These are phyloP conservation scores for Darevskia mixta DNA, from an alignment of 2,797 vertebrate species.

Conservation along the genomic window DNA sequence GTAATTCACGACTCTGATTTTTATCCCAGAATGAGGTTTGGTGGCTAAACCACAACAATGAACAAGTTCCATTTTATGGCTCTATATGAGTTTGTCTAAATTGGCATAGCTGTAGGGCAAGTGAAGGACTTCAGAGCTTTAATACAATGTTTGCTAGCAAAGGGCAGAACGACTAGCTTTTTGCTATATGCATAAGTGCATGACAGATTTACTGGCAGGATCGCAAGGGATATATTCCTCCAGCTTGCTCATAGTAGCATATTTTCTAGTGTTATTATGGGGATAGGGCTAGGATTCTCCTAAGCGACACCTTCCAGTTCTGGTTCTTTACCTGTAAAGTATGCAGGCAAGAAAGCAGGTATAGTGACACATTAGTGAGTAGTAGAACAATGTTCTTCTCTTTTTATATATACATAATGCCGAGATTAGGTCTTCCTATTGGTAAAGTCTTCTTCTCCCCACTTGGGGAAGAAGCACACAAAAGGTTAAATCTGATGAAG, in stretches of 20 bases:
- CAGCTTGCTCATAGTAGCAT: not conserved
- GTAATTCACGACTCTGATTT: not conserved
- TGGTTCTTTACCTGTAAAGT: not conserved
- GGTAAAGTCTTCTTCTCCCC: not conserved
- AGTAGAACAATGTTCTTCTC: not conserved
- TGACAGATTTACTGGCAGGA: not conserved
- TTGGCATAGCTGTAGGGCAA: rapidly evolving
- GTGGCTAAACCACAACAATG: not conserved
- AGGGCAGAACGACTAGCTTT: not conserved
- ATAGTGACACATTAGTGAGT: too few relatives aligned
- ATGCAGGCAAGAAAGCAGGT: not conserved
- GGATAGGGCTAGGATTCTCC: too few relatives aligned
- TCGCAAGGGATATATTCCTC: not conserved
- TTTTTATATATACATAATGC: too few relatives aligned
- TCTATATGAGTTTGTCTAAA: not conserved
- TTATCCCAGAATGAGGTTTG: rapidly evolving
- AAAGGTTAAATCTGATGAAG: not conserved
- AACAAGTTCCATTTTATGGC: not conserved
- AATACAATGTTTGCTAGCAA: rapidly evolving
- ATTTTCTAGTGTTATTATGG: not conserved
- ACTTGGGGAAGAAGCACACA: not conserved
- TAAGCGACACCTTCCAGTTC: not conserved
- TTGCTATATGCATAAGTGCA: rapidly evolving
- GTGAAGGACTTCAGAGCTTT: not conserved
- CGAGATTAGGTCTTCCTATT: not conserved